phyloP scores from a whole-genome alignment of 2,888 invertebrate species.

The Euplexia lucipara region DNA sequence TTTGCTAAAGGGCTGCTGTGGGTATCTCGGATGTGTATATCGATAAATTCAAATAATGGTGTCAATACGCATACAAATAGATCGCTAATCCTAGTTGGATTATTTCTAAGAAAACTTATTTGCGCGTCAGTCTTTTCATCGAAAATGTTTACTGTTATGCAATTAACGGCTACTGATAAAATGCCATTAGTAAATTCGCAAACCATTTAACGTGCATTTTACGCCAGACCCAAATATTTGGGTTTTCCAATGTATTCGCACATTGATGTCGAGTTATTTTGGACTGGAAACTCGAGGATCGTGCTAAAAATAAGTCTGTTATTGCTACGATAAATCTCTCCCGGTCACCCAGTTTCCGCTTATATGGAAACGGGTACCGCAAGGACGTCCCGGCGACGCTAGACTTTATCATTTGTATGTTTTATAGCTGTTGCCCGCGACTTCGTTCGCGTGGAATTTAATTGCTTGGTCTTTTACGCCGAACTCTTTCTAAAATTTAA shows the following conservation, averaged over 20 bases:
- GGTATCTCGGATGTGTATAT: constrained; percentile 48
- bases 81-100: constrained; percentile 14
- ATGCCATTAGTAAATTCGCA: constrained; percentile 9
- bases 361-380: constrained; percentile 77
- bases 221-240: constrained; percentile 64
- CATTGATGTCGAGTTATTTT: constrained; percentile 70
- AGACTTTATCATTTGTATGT: constrained; percentile 49
- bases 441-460: too few species aligned
- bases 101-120: constrained; percentile 26
- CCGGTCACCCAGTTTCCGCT: constrained; percentile 82
- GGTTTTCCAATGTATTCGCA: constrained; percentile 58
- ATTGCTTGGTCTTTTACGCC: too few species aligned
- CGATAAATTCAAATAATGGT: constrained; percentile 48
- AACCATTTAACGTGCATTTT: constrained; percentile 39
- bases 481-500: too few species aligned
- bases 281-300: constrained; percentile 63
- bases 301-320: constrained; percentile 79
- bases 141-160: constrained; percentile 7
- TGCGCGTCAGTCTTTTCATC: constrained; percentile 17
- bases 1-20: constrained; percentile 56
- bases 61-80: constrained; percentile 48
- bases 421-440: constrained; percentile 46
- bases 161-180: constrained; percentile 26
- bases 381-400: constrained; percentile 69
- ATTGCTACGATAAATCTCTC: constrained; percentile 78